Conservation (phyloP, 2,797 vertebrate genomes). For the Malacoctenus gilli region DNA sequence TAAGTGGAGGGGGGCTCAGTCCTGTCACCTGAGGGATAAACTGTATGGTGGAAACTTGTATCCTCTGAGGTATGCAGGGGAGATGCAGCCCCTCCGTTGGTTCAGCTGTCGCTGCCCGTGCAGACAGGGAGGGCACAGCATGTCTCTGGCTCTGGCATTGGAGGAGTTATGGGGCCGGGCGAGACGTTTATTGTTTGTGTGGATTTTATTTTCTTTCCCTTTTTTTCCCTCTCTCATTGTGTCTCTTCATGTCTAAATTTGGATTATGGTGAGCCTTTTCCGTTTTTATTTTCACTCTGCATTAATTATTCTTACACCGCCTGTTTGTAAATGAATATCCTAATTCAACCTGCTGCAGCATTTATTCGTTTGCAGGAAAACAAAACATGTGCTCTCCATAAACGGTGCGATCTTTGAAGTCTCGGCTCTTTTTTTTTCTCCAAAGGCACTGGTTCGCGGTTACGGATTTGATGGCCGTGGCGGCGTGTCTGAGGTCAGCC, state of each 20-base stretch:
- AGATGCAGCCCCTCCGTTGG: slow-evolving; percentile 44
- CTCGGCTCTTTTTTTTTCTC: slow-evolving; percentile 18
- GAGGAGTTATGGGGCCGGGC: slow-evolving; percentile 30
- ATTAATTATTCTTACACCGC: slow-evolving; percentile 23
- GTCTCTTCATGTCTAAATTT: slow-evolving; percentile 38
- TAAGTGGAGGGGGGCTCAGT: slow-evolving; percentile 12
- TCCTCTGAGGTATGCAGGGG: slow-evolving; percentile 51
- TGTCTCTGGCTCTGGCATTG: slow-evolving; percentile 49
- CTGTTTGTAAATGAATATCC: slow-evolving; percentile 12
- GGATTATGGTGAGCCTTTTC: slow-evolving; percentile 14
- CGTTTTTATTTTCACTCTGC: slow-evolving; percentile 12
- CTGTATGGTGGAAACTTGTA: slow-evolving; percentile 51
- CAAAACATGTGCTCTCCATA: neutral
- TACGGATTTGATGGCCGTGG: slow-evolving; percentile 43
- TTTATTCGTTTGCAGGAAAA: slow-evolving; percentile 3
- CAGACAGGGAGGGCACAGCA: slow-evolving; percentile 39
- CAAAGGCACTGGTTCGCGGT: slow-evolving; percentile 41
- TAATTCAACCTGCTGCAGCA: neutral
- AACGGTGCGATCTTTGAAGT: slow-evolving; percentile 8
- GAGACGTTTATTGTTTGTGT: slow-evolving; percentile 43
- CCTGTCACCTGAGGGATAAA: slow-evolving; percentile 65
- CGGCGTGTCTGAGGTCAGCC: slow-evolving; percentile 54
- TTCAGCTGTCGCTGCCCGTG: slow-evolving; percentile 60
- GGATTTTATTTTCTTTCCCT: slow-evolving; percentile 30
- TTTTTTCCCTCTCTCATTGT: no score